A percentile compares a stretch with the other conserved stretches of the same genome.
Conservation (phyloP, 2,113 vertebrate genomes). For the Fulmarus glacialis region DNA sequence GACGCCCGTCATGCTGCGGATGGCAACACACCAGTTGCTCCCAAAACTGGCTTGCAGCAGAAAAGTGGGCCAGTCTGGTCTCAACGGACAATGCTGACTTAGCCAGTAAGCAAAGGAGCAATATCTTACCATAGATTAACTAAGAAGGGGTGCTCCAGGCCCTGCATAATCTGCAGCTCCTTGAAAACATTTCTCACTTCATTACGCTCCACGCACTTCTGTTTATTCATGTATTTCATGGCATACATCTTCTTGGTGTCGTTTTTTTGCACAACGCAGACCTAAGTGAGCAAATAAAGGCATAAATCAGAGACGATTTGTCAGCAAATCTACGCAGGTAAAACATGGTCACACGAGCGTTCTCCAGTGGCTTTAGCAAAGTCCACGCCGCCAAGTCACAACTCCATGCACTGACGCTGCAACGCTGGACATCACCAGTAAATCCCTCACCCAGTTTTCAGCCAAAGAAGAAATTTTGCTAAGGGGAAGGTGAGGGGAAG, state of each 20-base stretch:
- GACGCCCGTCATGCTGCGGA: fast-evolving
- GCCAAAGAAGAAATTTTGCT: not conserved
- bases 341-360: fast-evolving
- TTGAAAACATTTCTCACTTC: constrained; percentile 97
- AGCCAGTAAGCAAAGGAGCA: not conserved
- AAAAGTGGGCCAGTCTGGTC: not conserved
- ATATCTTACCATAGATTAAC: constrained; percentile 93
- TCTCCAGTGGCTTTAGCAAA: not conserved
- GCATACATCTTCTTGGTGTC: constrained; percentile 99
- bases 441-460: not conserved
- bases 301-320: not conserved
- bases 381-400: not conserved
- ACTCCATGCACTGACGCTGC: fast-evolving
- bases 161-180: constrained; percentile 98
- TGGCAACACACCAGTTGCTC: not conserved
- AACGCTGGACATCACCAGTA: not conserved
- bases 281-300: constrained; percentile 70
- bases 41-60: not conserved
- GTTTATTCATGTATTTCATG: constrained; percentile 99
- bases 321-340: not conserved
- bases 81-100: fast-evolving
- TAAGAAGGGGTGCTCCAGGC: constrained; percentile 93
- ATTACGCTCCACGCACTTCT: constrained; percentile 93
- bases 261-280: constrained; percentile 97
- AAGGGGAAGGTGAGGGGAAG: not conserved